Evolutionary conservation across 2,888 invertebrate genomes (phyloP), one percentile per base, ranked within the genome.

Genomic region (Eupithecia insigniata): DNA sequence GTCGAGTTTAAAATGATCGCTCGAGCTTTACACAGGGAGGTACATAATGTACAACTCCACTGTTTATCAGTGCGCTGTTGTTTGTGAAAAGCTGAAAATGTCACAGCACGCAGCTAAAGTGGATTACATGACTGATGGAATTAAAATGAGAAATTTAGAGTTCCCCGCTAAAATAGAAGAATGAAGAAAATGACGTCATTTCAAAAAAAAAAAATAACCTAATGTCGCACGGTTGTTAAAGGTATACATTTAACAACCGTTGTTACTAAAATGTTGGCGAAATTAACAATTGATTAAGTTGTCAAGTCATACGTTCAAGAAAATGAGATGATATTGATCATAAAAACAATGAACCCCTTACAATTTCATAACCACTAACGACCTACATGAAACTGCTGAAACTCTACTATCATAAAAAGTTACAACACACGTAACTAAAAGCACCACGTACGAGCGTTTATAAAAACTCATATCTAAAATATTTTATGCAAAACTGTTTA

Each of bases 401-500:
- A 60, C 30, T 60, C 60, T 64, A 39, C 39, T 68, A 60, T 60
- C 67, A 68, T 70, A 66, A 71, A 70, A 71, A 67, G 58, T 66
- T 6, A 70, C 55, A 60, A 14, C 43, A 36, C 64, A 43, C 58
- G 14, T 34, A 67, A 39, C 65, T 36, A 55, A 66, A 32, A 60
- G 22, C 51, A 51, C 67, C 30, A 16, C 62, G 51, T 66, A 55
- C 60, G 26, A 18, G 14, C 58, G 64, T 55, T 69, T 34, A 69
- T 46, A 64, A 36, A 64, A 69, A 64, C 68, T 69, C 26, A 10
- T 36, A 64, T 69, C 64, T 64, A 62, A 36, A 64, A 69, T 36
- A 36, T 22, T 36, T 18, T 34, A 64, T 16, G 36, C 2, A 30
- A 60, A 64, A 39, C 18, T 14, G 22, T 22, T 51, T 18, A 65